Evolutionary conservation across 2,113 vertebrate species (phyloP).

Genomic region (Aspiorhynchus laticeps): DNA sequence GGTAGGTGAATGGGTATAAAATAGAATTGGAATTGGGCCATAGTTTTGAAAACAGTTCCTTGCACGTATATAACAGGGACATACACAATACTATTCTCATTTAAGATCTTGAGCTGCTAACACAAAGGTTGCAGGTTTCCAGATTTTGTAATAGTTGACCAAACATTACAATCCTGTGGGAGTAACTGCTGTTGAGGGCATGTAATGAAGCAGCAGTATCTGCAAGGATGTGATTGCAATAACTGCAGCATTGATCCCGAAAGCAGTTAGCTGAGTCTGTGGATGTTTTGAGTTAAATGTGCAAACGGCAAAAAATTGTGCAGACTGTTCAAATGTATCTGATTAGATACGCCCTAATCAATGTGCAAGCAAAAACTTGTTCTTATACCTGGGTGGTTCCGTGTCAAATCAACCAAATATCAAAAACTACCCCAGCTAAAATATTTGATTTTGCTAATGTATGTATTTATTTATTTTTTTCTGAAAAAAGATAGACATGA

Average conservation of each 20-base stretch:
- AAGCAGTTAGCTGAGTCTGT: slow-evolving; percentile 28
- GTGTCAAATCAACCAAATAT: no score
- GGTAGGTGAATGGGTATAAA: no score
- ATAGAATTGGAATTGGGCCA: no score
- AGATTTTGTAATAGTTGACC: background rate
- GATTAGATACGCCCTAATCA: background rate
- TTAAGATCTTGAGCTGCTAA: background rate
- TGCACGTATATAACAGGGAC: background rate
- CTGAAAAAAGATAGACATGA: no score
- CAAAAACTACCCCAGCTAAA: no score
- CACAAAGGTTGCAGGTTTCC: background rate
- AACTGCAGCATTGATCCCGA: slow-evolving; percentile 25
- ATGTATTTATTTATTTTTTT: no score
- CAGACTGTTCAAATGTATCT: background rate
- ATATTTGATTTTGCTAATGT: no score
- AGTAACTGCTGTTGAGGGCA: background rate
- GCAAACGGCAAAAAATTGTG: background rate
- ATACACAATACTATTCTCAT: background rate
- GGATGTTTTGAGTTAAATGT: background rate
- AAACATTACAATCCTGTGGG: background rate
- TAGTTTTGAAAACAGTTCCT: background rate
- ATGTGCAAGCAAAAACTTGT: background rate
- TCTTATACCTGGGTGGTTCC: background rate
- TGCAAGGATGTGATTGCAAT: background rate
- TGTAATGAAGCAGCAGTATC: background rate